These are phyloP conservation scores for Odontocerum albicorne DNA, from an alignment of 2,888 invertebrate species.

Conservation along the genomic window DNA sequence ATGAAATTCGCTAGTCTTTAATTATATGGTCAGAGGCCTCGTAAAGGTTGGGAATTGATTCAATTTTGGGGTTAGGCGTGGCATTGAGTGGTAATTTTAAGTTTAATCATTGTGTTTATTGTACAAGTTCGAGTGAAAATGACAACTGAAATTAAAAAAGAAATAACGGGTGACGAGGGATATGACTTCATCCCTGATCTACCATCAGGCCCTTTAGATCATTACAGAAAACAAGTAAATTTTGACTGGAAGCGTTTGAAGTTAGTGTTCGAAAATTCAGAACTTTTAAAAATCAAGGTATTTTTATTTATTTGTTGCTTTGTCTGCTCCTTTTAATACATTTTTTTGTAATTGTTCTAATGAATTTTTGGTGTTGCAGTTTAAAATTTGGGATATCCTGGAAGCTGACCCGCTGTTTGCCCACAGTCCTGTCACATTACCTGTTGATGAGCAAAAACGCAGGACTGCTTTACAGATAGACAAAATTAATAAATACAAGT, in stretches of 20 bases:
- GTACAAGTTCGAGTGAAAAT: conserved; percentile 35
- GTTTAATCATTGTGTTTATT: conserved; percentile 10
- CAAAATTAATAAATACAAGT: conserved; percentile 66
- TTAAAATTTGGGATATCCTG: conserved; percentile 75
- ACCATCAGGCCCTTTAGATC: conserved; percentile 75
- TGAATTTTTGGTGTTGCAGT: conserved; percentile 54
- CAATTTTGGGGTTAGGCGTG: conserved; percentile 34
- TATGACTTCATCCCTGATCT: conserved; percentile 67
- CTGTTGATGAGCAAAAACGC: conserved; percentile 74
- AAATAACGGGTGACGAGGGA: conserved; percentile 44
- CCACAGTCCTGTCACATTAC: conserved; percentile 60
- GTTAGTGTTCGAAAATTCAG: conserved; percentile 72
- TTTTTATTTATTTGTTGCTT: conserved; percentile 36
- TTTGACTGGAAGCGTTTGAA: conserved; percentile 89
- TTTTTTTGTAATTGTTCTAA: conserved; percentile 21
- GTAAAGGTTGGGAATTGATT: conserved; percentile 16
- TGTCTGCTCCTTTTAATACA: conserved; percentile 10
- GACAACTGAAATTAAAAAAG: conserved; percentile 41
- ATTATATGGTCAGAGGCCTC: conserved; percentile 7
- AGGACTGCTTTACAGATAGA: conserved; percentile 69
- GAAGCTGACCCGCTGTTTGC: conserved; percentile 81
- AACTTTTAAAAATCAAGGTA: conserved; percentile 77
- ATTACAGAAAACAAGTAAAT: conserved; percentile 74
- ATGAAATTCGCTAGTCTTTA: background rate
- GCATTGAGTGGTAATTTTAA: conserved; percentile 16